Base-by-base conservation (phyloP, 2,888 invertebrate genomes). In the Argyresthia albistria region DNA sequence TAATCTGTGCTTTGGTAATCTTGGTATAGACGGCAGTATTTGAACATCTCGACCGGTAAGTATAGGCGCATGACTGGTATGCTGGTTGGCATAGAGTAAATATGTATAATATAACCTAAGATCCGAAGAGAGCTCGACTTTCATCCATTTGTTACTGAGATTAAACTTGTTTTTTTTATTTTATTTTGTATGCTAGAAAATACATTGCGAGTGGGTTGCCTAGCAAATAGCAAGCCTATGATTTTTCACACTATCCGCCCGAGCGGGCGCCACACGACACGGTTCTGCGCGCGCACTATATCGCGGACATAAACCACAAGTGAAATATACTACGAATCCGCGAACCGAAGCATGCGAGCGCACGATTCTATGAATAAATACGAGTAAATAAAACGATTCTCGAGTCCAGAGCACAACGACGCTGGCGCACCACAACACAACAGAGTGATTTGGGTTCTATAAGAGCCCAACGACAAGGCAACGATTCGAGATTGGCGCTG, bases 231-330 rank as follows among this genome's bases (percentile, higher is more conserved):
- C n/a, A n/a, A n/a, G n/a, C n/a, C n/a, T n/a, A n/a, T n/a, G n/a
- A n/a, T n/a, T n/a, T n/a, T n/a, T n/a, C n/a, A n/a, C n/a, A n/a
- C 86, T 73, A 67, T 70, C 87, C 86, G 86, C 87, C 86, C 84
- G 86, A 84, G 86, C 86, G 86, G 86, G 82, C 78, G 86, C 84
- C 83, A 82, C 82, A 86, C 86, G 87, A 87, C 87, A 42, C 86
- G 76, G 87, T 69, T 71, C n/a, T 86, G 84, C 83, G 68, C 72
- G 83, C 81, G 80, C 71, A 8, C 8, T 9, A 73, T n/a, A 63
- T 70, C 70, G 63, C 71, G 69, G n/a, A 73, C 67, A 60, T 69
- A 70, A 74, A 76, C 70, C 78, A n/a, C n/a, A n/a, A 76, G 78
- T 81, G 79, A 80, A 77, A 80, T 74, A 80, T 60, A 72, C 73